Evolutionary conservation across 2,797 vertebrate genomes (phyloP), one percentile per base, ranked within the genome.

Genomic region (Pogoniulus pusillus): DNA sequence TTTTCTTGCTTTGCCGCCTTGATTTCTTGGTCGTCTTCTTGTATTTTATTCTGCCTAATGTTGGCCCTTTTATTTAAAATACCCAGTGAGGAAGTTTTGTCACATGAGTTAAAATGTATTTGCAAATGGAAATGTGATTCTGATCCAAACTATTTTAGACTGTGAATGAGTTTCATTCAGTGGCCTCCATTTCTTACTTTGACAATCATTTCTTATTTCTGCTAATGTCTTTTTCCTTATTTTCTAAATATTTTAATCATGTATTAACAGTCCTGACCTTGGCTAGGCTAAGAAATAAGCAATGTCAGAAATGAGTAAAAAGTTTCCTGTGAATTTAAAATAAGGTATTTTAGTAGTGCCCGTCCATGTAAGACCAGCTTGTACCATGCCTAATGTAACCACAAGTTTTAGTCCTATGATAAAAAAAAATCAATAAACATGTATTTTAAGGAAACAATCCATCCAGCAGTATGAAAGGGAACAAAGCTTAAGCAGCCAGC

Each of bases 31-130:
- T 26, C 16, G 19, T 43, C 3, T 66, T 81, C 26, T 49, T 75
- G 24, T 18, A 76, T 77, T 92, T 91, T 64, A 70, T 72, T 87
- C 32, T 87, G 37, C 71, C 32, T 72, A 49, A 62, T 74, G 91
- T 78, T 47, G 53, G 19, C 75, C 49, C 27, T 73, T 84, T 91
- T 83, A 70, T 92, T 92, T 94, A 89, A 95, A 91, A 87, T 74
- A 85, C 37, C 32, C 54, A 59, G 30, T 73, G 90, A 85, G 71
- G 45, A 82, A 30, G 15, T 1, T 5, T 69, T 86, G 22, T 84
- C 30, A 70, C 85, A 58, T 73, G 66, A 74, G 68, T 58, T 84
- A 79, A 90, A 89, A 76, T 82, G 82, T 39, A n/a, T 73, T 86
- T 76, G 45, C 66, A 93, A 82, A 55, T 59, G 49, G 72, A 84